Percentiles rank a stretch among this genome's conserved stretches.
Evolutionary conservation across 1,140 invertebrate species (phyloP).

Genomic region (Oedothorax gibbosus): DNA sequence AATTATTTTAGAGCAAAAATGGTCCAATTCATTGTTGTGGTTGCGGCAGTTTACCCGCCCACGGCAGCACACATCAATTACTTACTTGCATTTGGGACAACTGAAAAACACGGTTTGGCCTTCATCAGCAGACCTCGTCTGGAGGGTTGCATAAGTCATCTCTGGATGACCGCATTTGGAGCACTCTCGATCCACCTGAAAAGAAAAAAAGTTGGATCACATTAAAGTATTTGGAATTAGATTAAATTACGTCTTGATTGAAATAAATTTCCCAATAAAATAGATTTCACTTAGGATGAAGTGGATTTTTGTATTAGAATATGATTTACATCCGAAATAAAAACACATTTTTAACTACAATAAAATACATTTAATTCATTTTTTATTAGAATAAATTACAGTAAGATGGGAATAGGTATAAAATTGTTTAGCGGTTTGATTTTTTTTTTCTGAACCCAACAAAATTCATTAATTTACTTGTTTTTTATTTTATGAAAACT

Average conservation of each 20-base stretch:
- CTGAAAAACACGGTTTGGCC: conserved; percentile 99
- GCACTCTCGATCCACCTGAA: conserved; percentile 84
- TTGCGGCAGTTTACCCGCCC: background rate
- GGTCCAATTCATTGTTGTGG: no score
- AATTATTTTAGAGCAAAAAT: no score
- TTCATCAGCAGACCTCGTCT: conserved; percentile 97
- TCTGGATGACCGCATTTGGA: conserved; percentile 88
- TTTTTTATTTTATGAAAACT: no score
- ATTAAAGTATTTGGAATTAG: background rate
- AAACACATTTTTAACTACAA: no score
- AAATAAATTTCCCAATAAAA: background rate
- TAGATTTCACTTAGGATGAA: background rate
- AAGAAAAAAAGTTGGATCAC: background rate
- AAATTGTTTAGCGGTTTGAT: no score
- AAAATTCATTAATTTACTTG: no score
- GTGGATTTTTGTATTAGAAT: no score
- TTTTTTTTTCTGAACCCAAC: no score
- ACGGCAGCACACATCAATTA: conserved; percentile 58
- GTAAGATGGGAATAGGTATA: no score
- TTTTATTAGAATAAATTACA: no score
- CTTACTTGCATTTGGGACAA: conserved; percentile 92
- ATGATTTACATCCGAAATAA: no score
- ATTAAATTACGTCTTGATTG: background rate
- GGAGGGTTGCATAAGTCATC: conserved; percentile 95
- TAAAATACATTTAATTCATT: no score